Evolutionary conservation across 2,797 vertebrate genomes (phyloP), one percentile per base, ranked within the genome.

Genomic region (Girardinus metallicus): DNA sequence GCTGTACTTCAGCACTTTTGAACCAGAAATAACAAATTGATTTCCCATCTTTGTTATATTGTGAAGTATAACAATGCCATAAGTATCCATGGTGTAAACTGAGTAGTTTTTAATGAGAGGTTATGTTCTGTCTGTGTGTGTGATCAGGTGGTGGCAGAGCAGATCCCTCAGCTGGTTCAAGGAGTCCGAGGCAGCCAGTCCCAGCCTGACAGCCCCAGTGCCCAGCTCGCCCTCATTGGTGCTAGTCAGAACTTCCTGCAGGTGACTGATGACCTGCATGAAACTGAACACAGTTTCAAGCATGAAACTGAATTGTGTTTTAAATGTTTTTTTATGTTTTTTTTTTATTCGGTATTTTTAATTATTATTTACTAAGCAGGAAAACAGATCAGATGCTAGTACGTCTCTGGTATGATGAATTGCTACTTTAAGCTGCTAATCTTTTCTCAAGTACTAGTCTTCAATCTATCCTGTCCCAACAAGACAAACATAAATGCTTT

Each of bases 161-260:
- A 99, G 95, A 99, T 99, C 86, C 98, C 98, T 0, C 96, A 98
- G 95, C 94, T 99, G 95, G 98, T 99, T 9, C 98, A 99, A 87
- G 98, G 98, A 0, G 97, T 99, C 44, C 92, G 98, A 87, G 98
- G 98, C 77, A 99, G 98, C 94, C 98, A 99, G 89, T 96, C 97
- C 0, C 98, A 99, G 89, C 98, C 98, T 0, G 98, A 99, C 89
- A 99, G 98, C 62, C 98, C 98, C 77, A 99, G 98, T 0, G 97
- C 98, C 72, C 98, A 99, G 88, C 96, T 99, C 41, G 97, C 97
- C 31, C 97, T 99, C 83, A 99, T 99, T 66, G 96, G 96, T 29
- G 97, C 98, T 86, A 97, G 98, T 91, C 98, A 99, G 94, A 99
- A 98, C 96, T 99, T 99, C 93, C 93, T 99, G 21, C 98, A 98